Evolutionary conservation across 2,797 vertebrate species (phyloP).

Genomic region (Cottoperca gobio): DNA sequence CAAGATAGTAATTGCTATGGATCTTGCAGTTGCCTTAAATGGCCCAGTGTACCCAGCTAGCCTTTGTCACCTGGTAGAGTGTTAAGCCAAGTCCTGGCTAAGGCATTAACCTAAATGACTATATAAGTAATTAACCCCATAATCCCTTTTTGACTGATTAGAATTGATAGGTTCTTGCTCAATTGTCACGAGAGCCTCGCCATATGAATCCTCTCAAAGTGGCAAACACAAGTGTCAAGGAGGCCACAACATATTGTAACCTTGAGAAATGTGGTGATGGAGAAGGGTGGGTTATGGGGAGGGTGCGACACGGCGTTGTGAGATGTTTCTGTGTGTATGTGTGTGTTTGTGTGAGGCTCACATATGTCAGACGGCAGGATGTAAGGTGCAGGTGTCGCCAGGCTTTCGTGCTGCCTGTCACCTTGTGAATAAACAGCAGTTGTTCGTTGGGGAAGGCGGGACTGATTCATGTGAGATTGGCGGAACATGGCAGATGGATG

Average conservation of each 20-base stretch:
- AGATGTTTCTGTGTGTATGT: constrained; percentile 56
- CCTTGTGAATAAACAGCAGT: constrained; percentile 89
- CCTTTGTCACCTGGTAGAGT: constrained; percentile 68
- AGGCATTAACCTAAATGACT: constrained; percentile 77
- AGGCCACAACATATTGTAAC: constrained; percentile 59
- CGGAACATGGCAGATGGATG: constrained; percentile 89
- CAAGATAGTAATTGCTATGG: constrained; percentile 59
- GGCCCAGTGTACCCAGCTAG: constrained; percentile 50
- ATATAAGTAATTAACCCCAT: constrained; percentile 79
- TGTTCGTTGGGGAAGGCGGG: constrained; percentile 86
- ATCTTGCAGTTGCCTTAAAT: constrained; percentile 64
- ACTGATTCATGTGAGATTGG: constrained; percentile 87
- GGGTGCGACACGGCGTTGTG: constrained; percentile 69
- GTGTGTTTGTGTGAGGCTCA: constrained; percentile 60
- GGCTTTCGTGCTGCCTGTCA: constrained; percentile 85
- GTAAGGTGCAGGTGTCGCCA: constrained; percentile 83
- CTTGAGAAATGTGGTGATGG: constrained; percentile 64
- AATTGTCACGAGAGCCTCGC: constrained; percentile 47
- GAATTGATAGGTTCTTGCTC: constrained; percentile 68
- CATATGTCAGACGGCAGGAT: constrained; percentile 83
- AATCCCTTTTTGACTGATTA: constrained; percentile 82
- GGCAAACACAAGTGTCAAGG: constrained; percentile 56
- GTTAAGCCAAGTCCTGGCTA: constrained; percentile 66
- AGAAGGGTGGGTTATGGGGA: constrained; percentile 46
- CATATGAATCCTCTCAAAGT: constrained; percentile 60